Evolutionary conservation across 1,140 invertebrate species (phyloP).

Genomic region (Drosophila arawakana): DNA sequence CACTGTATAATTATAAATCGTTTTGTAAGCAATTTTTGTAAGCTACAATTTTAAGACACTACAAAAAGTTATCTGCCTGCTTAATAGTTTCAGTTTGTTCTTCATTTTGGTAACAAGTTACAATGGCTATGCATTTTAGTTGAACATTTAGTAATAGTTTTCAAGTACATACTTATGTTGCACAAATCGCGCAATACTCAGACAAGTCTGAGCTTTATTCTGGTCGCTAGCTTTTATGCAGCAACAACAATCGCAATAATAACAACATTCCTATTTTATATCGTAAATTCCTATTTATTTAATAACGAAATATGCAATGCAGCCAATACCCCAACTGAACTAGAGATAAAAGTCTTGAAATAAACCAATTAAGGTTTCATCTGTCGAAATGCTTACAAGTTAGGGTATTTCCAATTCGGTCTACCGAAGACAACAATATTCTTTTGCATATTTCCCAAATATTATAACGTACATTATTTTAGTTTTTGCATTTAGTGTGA

Average conservation of each 20-base stretch:
- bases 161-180: conserved; percentile 20
- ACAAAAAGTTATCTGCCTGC: conserved; percentile 17
- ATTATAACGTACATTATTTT: conserved; percentile 26
- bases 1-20: conserved; percentile 46
- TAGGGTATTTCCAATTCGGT: neutral
- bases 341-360: neutral
- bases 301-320: neutral
- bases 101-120: neutral
- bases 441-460: neutral
- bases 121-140: conserved; percentile 44
- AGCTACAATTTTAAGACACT: conserved; percentile 30
- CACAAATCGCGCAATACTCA: conserved; percentile 42
- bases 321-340: neutral
- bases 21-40: conserved; percentile 73
- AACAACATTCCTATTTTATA: conserved; percentile 70
- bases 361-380: neutral
- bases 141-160: conserved; percentile 36
- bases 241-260: conserved; percentile 19
- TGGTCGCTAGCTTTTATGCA: conserved; percentile 21
- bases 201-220: conserved; percentile 25
- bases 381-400: neutral
- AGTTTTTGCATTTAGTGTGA: conserved; percentile 27
- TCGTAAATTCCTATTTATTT: conserved; percentile 2
- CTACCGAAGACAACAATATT: neutral
- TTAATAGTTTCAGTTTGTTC: conserved; percentile 14